phyloP scores from a whole-genome alignment of 1,140 invertebrate genomes.

The Pseudachorutes palmiensis region DNA sequence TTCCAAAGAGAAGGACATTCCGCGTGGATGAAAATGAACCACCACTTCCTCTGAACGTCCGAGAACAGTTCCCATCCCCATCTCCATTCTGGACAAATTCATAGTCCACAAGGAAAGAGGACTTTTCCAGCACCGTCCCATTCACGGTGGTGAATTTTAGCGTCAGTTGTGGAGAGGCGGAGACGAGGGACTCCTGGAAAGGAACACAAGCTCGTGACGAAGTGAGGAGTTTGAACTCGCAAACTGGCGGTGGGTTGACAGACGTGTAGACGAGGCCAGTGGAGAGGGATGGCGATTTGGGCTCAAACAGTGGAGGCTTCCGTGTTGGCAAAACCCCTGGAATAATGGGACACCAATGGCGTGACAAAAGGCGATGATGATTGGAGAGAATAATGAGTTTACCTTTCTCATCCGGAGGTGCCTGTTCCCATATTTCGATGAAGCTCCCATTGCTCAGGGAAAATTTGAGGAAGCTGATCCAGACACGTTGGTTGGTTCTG shows the following conservation, averaged over 20 bases:
- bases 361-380: not conserved
- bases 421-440: slow-evolving; percentile 1
- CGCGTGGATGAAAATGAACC: not conserved
- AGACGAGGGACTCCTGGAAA: slow-evolving; percentile 6
- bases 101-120: not conserved
- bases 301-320: not conserved
- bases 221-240: slow-evolving; percentile 2
- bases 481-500: not conserved
- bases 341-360: not conserved
- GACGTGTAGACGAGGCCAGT: not conserved
- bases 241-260: not conserved
- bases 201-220: not conserved
- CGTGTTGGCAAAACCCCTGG: not conserved
- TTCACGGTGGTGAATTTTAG: not conserved
- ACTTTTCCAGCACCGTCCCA: not conserved
- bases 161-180: not conserved
- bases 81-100: slow-evolving; percentile 1
- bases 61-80: not conserved
- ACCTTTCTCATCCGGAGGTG: not conserved
- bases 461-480: slow-evolving; percentile 9
- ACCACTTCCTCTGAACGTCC: not conserved
- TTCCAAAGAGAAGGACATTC: not conserved
- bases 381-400: too few relatives aligned
- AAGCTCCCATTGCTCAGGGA: not conserved
- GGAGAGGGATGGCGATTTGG: not conserved